Conservation (phyloP, 2,888 invertebrate species). For the Sinotaia quadrata region DNA sequence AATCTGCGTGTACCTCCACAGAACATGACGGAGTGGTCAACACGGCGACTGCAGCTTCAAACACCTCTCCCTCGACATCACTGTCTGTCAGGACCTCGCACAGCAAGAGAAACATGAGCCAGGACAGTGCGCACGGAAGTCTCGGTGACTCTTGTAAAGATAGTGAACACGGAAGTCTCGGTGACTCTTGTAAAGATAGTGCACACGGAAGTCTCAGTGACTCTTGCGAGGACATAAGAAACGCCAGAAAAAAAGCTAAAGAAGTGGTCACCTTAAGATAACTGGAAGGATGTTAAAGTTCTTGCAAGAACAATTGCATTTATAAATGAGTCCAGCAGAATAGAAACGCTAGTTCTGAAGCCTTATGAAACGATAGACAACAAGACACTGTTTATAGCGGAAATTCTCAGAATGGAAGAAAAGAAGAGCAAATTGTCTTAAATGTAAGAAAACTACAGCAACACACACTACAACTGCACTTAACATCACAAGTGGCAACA, state of each 20-base stretch:
- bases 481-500: too few relatives aligned
- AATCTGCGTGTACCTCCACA: neutral
- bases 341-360: conserved; percentile 35
- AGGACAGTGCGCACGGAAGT: too few relatives aligned
- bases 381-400: conserved; percentile 8
- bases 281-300: conserved; percentile 34
- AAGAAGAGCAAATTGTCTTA: too few relatives aligned
- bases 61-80: conserved; percentile 1
- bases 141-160: too few relatives aligned
- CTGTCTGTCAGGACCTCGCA: conserved; percentile 10
- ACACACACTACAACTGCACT: too few relatives aligned
- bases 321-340: conserved; percentile 32
- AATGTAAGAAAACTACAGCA: too few relatives aligned
- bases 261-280: conserved; percentile 16
- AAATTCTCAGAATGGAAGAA: too few relatives aligned
- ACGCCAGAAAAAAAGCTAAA: neutral
- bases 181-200: too few relatives aligned
- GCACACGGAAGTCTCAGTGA: too few relatives aligned
- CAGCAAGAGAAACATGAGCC: too few relatives aligned
- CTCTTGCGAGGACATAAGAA: conserved; percentile 2
- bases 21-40: conserved; percentile 12
- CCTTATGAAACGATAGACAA: neutral
- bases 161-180: too few relatives aligned
- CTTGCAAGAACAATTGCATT: conserved; percentile 33
- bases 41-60: conserved; percentile 8